phyloP scores from a whole-genome alignment of 2,888 invertebrate species.

The Penaeus monodon region DNA sequence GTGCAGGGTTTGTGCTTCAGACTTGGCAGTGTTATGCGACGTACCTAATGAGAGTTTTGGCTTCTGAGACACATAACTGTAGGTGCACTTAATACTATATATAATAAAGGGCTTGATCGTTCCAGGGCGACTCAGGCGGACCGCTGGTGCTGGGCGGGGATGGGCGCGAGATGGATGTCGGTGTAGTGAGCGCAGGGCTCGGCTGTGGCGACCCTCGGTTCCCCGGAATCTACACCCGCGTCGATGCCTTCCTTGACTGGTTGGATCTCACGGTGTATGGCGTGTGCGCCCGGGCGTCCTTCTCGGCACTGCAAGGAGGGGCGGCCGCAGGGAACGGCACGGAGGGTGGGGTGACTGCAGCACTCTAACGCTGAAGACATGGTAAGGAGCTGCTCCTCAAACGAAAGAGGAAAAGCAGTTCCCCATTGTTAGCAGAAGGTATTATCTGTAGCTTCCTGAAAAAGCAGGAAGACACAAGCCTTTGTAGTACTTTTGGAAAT shows the following conservation, averaged over 20 bases:
- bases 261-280: conserved; percentile 18
- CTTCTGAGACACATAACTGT: too few species aligned
- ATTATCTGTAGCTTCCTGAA: too few species aligned
- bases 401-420: too few species aligned
- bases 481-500: too few species aligned
- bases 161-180: neutral
- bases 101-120: neutral
- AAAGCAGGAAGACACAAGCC: too few species aligned
- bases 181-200: conserved; percentile 34
- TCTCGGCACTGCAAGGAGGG: neutral
- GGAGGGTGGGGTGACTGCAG: too few species aligned
- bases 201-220: conserved; percentile 43
- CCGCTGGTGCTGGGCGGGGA: conserved; percentile 12
- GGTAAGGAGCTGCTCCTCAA: too few species aligned
- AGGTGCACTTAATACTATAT: too few species aligned
- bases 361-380: too few species aligned
- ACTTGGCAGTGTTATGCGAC: too few species aligned
- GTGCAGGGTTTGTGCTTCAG: conserved; percentile 8
- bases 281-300: conserved; percentile 3
- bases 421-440: too few species aligned
- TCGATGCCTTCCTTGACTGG: conserved; percentile 38
- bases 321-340: neutral
- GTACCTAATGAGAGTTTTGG: too few species aligned
- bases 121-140: conserved; percentile 44
- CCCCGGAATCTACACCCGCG: conserved; percentile 47